Percentiles rank a stretch among this genome's conserved stretches.
Evolutionary conservation across 1,140 invertebrate genomes (phyloP).

Genomic region (Kradibia gibbosae): DNA sequence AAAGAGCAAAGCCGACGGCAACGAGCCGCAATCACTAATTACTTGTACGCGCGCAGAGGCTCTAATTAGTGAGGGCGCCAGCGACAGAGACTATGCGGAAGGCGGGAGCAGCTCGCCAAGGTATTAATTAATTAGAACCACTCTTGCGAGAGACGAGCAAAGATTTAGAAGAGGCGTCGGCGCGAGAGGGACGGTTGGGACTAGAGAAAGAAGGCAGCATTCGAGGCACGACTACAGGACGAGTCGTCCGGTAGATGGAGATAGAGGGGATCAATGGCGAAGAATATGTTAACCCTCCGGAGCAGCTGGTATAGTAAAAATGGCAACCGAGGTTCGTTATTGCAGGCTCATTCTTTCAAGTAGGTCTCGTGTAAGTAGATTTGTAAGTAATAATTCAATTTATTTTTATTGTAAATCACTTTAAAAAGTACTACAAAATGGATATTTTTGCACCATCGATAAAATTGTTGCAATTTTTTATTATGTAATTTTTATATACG

Average conservation of each 20-base stretch:
- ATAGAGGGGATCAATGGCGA: not conserved
- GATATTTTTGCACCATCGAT: too few species aligned
- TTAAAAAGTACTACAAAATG: too few species aligned
- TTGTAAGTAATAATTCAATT: too few species aligned
- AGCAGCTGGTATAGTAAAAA: too few species aligned
- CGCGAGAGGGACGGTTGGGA: not conserved
- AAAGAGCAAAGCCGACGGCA: not conserved
- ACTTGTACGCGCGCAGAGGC: slow-evolving; percentile 58
- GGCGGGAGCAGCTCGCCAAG: slow-evolving; percentile 59
- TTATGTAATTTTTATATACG: too few species aligned
- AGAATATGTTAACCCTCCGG: too few species aligned
- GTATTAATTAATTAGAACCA: slow-evolving; percentile 73
- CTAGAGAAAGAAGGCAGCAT: slow-evolving; percentile 47
- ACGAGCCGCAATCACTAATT: slow-evolving; percentile 69
- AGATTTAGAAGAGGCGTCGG: not conserved
- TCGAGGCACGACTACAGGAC: slow-evolving; percentile 27
- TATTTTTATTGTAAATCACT: too few species aligned
- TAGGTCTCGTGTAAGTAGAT: too few species aligned
- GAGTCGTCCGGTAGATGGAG: slow-evolving; percentile 5
- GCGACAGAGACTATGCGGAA: slow-evolving; percentile 19
- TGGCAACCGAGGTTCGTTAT: too few species aligned
- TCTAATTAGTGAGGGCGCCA: slow-evolving; percentile 69
- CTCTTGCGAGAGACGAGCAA: slow-evolving; percentile 52
- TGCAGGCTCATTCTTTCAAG: too few species aligned
- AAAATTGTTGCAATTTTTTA: too few species aligned